Evolutionary conservation across 2,888 invertebrate genomes (phyloP), one percentile per base, ranked within the genome.

Genomic region (Ditula angustiorana): DNA sequence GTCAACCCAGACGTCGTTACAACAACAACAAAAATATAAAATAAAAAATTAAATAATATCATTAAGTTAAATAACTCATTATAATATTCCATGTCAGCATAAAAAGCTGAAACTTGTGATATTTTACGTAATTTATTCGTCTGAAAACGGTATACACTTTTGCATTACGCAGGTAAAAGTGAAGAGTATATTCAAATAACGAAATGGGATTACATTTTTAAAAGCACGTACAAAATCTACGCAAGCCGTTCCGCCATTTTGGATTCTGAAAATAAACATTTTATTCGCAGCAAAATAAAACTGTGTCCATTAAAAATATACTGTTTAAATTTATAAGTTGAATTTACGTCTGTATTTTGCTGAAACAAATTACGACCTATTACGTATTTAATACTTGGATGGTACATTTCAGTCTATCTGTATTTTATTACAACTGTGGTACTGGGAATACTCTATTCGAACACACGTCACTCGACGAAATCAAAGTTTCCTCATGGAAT

Each of bases 311-410:
- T 24, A 23, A 49, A 26, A 26, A 11, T 11, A n/a, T 49, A 5
- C 46, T 5, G 26, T 53, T 53, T 23, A 49, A 55, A 55, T 19
- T 56, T 37, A 61, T 21, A 30, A 24, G 47, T 30, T 23, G 28
- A 62, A 41, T 44, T 24, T 41, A 33, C 44, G 13, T 30, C 53
- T 19, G 33, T 53, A 56, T 55, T 58, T 58, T 35, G 57, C 24
- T 23, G 13, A 24, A 52, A 52, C 57, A 63, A 63, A 63, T 58
- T 52, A 63, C 30, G 30, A 30, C 41, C 24, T 49, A 50, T 63
- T 63, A 44, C 57, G 13, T 33, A 44, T 57, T 44, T 41, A 56
- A 53, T 46, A 56, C 53, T 13, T 21, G 16, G 46, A 16, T 23
- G 47, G 46, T 37, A 21, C 21, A 52, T 47, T 55, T 24, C 3